Percentiles rank a stretch among this genome's conserved stretches.
Conservation (phyloP, 2,888 invertebrate species). For the Scaptomyza flava region DNA sequence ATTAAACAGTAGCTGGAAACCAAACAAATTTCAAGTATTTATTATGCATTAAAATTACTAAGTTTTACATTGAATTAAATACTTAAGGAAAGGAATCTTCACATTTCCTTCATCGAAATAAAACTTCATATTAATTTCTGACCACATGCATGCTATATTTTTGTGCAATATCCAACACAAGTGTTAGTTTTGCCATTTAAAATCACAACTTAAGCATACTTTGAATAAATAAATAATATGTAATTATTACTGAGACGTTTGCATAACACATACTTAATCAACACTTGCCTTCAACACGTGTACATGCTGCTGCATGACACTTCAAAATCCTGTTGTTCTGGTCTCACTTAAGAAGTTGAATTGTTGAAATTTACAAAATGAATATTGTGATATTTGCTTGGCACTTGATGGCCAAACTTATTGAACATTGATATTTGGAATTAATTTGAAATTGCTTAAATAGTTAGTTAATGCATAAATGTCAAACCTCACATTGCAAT, state of each 20-base stretch:
- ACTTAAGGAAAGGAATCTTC: too few species aligned
- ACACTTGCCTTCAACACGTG: background rate
- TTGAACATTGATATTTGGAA: slow-evolving; percentile 7
- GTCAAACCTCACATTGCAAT: slow-evolving; percentile 41
- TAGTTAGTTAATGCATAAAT: slow-evolving; percentile 55
- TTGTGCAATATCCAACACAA: background rate
- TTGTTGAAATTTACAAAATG: slow-evolving; percentile 14
- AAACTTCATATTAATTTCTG: background rate
- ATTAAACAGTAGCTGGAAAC: background rate
- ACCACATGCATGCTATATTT: background rate
- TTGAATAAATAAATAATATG: background rate
- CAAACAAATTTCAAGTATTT: background rate
- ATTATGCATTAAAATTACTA: background rate
- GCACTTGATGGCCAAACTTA: background rate
- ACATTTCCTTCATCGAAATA: too few species aligned
- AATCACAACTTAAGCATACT: too few species aligned
- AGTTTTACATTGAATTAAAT: background rate
- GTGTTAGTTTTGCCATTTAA: background rate
- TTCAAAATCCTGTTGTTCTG: background rate
- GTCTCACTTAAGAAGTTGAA: slow-evolving; percentile 1
- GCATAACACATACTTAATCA: background rate
- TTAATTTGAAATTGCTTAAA: slow-evolving; percentile 63
- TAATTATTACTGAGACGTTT: background rate
- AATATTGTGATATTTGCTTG: slow-evolving; percentile 21
- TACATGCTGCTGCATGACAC: background rate